Evolutionary conservation across 2,113 vertebrate species (phyloP).

Genomic region (Phrynosoma blainvillii): DNA sequence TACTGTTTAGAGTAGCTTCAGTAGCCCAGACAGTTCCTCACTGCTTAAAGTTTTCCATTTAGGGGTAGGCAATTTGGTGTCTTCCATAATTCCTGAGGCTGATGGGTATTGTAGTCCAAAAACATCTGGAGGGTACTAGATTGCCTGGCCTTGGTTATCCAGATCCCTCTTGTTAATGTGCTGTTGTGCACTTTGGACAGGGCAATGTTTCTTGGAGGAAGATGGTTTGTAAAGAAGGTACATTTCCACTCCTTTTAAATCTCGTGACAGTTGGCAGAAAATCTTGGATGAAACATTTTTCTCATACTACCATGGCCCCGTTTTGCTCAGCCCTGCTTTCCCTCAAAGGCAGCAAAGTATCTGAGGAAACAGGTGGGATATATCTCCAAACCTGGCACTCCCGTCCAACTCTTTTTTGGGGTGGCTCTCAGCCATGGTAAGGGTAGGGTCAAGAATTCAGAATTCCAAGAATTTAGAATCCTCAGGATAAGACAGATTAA

Average conservation of each 20-base stretch:
- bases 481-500: conserved; percentile 5
- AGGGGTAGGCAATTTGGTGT: no score
- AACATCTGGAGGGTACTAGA: background rate
- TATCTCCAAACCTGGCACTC: background rate
- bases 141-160: no score
- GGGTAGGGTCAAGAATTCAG: background rate
- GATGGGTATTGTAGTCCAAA: no score
- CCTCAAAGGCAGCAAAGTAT: background rate
- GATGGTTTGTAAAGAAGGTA: background rate
- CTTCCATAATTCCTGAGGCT: no score
- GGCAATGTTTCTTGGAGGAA: background rate
- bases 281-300: background rate
- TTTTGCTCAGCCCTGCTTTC: background rate
- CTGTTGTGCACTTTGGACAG: background rate
- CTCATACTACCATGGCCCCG: background rate
- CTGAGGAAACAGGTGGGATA: background rate
- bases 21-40: no score
- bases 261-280: background rate
- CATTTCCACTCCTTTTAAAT: no score
- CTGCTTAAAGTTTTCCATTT: no score
- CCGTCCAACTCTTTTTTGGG: background rate
- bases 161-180: background rate
- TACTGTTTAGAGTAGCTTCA: no score
- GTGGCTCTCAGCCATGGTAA: background rate
- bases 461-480: background rate